Evolutionary conservation across 2,888 invertebrate species (phyloP).

Genomic region (Uloborus plumipes): DNA sequence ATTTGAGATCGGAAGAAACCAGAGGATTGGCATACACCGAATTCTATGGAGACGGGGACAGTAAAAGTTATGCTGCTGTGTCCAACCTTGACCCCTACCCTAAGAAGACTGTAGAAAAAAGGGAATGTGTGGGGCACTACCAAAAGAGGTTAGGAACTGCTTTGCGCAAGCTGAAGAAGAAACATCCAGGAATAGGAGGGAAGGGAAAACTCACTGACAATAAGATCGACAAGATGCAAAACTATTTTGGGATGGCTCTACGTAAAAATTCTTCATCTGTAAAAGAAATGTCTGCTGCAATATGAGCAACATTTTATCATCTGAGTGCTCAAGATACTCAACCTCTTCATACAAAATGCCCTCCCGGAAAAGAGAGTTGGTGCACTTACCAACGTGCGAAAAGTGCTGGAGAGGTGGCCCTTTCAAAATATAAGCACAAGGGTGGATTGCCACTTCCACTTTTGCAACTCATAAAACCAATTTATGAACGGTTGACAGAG

Average conservation of each 20-base stretch:
- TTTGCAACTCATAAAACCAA: no score
- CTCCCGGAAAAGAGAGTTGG: no score
- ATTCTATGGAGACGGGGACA: conserved; percentile 14
- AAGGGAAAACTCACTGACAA: conserved; percentile 7
- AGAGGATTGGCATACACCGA: background rate
- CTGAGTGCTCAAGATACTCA: no score
- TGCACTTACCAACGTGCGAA: no score
- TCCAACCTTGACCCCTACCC: background rate
- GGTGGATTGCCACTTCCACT: no score
- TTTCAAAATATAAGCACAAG: no score
- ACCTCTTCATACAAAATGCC: no score
- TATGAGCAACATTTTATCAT: background rate
- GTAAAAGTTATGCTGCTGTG: conserved; percentile 8
- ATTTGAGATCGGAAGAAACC: background rate
- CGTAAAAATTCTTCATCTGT: conserved; percentile 7
- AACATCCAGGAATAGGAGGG: background rate
- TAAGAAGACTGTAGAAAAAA: background rate
- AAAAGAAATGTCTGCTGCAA: conserved; percentile 1
- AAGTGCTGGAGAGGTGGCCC: no score
- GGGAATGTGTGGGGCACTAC: conserved; percentile 16
- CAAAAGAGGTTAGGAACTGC: conserved; percentile 12
- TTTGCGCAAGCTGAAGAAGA: conserved; percentile 1
- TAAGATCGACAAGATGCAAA: conserved; percentile 8
- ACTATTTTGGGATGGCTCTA: conserved; percentile 19
- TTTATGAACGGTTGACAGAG: no score